phyloP scores from a whole-genome alignment of 1,140 invertebrate genomes.

The Cydia pomonella region DNA sequence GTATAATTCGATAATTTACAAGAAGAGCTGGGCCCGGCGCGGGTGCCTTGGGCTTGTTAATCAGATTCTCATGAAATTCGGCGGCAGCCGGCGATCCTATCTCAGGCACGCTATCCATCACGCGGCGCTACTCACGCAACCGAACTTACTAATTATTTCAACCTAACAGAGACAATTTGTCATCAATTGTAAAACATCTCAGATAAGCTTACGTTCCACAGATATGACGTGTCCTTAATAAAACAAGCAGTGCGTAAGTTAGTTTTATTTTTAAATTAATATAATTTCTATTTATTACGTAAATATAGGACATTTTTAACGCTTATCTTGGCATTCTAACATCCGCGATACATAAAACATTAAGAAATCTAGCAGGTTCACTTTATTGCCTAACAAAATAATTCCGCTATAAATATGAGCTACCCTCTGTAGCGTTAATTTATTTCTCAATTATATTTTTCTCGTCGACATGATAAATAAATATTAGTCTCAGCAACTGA shows the following conservation, averaged over 20 bases:
- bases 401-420: no score
- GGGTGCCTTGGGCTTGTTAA: slow-evolving; percentile 57
- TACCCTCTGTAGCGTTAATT: no score
- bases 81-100: slow-evolving; percentile 62
- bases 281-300: background rate
- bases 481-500: no score
- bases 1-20: slow-evolving; percentile 72
- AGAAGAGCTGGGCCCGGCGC: slow-evolving; percentile 51
- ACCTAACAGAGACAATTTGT: slow-evolving; percentile 57
- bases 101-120: slow-evolving; percentile 68
- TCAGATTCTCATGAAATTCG: slow-evolving; percentile 69
- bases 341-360: no score
- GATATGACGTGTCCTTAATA: slow-evolving; percentile 29
- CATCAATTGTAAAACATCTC: slow-evolving; percentile 50
- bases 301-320: no score
- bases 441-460: no score
- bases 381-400: no score
- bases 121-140: slow-evolving; percentile 59
- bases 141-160: slow-evolving; percentile 57
- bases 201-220: slow-evolving; percentile 38
- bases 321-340: no score
- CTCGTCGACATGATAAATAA: no score
- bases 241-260: background rate
- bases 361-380: no score
- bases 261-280: background rate